Evolutionary conservation across 2,113 vertebrate species (phyloP).

Genomic region (Saccopteryx leptura): DNA sequence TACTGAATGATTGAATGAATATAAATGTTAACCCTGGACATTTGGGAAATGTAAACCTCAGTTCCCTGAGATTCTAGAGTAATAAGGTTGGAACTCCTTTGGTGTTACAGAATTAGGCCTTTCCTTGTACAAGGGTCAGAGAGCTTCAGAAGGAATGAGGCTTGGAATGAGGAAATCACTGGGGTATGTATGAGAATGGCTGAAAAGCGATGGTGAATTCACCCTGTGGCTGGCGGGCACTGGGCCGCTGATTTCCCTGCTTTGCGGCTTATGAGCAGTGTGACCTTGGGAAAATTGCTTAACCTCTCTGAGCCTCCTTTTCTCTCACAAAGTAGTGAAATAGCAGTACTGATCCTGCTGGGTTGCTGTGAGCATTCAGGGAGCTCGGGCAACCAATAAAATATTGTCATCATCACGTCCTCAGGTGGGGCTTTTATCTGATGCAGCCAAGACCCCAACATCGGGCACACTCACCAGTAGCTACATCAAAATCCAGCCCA

Average conservation of each 20-base stretch:
- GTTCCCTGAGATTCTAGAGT: constrained; percentile 41
- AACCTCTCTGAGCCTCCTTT: constrained; percentile 42
- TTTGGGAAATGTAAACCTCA: constrained; percentile 63
- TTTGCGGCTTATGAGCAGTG: not conserved
- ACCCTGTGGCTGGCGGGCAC: not conserved
- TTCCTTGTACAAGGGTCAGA: constrained; percentile 41
- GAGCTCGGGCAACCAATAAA: constrained; percentile 13
- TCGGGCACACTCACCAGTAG: not conserved
- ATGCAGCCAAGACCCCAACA: not conserved
- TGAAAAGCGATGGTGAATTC: not conserved
- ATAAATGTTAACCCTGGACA: constrained; percentile 61
- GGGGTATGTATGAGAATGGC: not conserved
- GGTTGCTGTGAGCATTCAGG: not conserved
- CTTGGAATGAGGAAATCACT: constrained; percentile 34
- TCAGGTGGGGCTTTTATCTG: not conserved
- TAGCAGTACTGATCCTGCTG: not conserved
- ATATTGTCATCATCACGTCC: not conserved
- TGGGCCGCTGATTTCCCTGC: not conserved
- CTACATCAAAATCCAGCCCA: not conserved
- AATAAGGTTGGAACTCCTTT: constrained; percentile 28
- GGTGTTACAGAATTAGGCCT: constrained; percentile 33
- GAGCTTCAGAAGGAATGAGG: not conserved
- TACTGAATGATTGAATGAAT: constrained; percentile 46
- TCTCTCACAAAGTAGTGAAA: not conserved
- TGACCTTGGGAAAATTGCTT: constrained; percentile 50